A percentile compares a stretch with the other conserved stretches of the same genome.
phyloP scores from a whole-genome alignment of 2,797 vertebrate genomes.

The Clarias platycephalus region DNA sequence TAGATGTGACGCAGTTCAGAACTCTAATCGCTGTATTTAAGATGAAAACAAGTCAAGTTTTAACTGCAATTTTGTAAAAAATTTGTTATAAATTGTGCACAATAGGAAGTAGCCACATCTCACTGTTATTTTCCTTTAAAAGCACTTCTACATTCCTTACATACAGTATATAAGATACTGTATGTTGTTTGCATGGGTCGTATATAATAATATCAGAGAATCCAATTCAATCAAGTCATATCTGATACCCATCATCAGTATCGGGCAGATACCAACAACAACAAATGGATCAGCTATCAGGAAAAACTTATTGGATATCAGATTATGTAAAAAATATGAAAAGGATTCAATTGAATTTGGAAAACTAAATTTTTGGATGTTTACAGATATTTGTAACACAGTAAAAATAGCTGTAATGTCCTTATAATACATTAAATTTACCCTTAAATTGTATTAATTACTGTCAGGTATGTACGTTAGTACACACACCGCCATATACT shows the following conservation, averaged over 20 bases:
- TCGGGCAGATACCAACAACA: background rate
- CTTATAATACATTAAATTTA: too few relatives aligned
- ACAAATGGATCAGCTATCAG: background rate
- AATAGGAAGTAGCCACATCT: background rate
- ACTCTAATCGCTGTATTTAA: background rate
- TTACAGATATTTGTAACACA: too few relatives aligned
- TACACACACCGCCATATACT: too few relatives aligned
- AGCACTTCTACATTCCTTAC: too few relatives aligned
- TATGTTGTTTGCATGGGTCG: background rate
- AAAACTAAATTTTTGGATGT: background rate
- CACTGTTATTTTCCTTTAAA: background rate
- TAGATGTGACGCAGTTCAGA: slow-evolving; percentile 1
- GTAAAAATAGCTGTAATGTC: too few relatives aligned
- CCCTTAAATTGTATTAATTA: too few relatives aligned
- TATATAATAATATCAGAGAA: background rate
- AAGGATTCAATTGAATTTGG: too few relatives aligned
- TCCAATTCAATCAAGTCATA: background rate
- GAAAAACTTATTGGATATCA: background rate
- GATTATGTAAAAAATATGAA: background rate
- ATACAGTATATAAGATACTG: background rate
- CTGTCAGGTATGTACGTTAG: too few relatives aligned
- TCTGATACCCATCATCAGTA: background rate
- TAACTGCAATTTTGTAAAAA: background rate
- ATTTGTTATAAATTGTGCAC: background rate
- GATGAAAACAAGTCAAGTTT: background rate